These are phyloP conservation scores for Dissostichus mawsoni DNA, from an alignment of 2,113 vertebrate species.

Conservation along the genomic window DNA sequence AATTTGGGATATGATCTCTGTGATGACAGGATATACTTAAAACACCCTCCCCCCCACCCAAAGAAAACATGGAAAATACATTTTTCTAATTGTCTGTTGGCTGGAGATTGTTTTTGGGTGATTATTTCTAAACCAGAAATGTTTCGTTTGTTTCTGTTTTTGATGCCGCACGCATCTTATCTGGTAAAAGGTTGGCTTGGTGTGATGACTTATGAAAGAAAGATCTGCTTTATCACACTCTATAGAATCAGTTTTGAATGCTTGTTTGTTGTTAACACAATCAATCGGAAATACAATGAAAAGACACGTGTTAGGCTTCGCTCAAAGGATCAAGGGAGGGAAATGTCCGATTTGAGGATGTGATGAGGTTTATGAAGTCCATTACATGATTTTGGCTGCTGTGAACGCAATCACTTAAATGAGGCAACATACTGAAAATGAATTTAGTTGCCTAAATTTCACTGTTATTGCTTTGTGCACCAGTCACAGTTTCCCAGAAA, in stretches of 20 bases:
- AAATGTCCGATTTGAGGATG: conserved; percentile 6
- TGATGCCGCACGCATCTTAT: not conserved
- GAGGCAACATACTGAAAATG: conserved; percentile 72
- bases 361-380: conserved; percentile 57
- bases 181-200: not conserved
- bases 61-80: conserved; percentile 56
- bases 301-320: not conserved
- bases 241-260: not conserved
- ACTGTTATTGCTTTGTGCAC: conserved; percentile 76
- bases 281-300: conserved; percentile 1
- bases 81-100: conserved; percentile 60
- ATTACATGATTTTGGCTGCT: conserved; percentile 65
- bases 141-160: not conserved
- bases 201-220: not conserved
- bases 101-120: conserved; percentile 41
- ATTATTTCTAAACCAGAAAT: conserved; percentile 47
- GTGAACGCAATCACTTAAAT: conserved; percentile 58
- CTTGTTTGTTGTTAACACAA: not conserved
- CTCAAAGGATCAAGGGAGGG: conserved; percentile 12
- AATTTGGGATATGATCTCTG: conserved; percentile 73
- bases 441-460: conserved; percentile 76
- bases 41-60: not conserved
- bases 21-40: conserved; percentile 64
- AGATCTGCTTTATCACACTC: not conserved
- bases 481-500: conserved; percentile 75